phyloP scores from a whole-genome alignment of 2,888 invertebrate species.

The Chironomus tentans region DNA sequence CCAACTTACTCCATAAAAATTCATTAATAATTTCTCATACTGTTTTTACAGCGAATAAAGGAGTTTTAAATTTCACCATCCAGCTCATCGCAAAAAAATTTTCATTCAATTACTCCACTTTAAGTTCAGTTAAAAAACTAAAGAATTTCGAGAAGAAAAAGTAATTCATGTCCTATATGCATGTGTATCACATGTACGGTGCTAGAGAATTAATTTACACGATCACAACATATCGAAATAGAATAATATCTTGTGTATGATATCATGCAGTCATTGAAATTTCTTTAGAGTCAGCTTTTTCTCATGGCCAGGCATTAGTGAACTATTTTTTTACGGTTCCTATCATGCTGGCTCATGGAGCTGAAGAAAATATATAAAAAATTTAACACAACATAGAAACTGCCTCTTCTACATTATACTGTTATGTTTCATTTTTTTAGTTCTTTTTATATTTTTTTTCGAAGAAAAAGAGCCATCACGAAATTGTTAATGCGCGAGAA shows the following conservation, averaged over 20 bases:
- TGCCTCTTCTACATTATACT: no score
- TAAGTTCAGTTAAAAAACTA: no score
- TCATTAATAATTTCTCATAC: no score
- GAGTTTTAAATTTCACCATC: no score
- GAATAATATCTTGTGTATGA: not conserved
- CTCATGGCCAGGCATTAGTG: not conserved
- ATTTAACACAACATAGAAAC: not conserved
- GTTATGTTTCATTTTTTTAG: no score
- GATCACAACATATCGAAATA: not conserved
- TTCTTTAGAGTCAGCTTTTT: not conserved
- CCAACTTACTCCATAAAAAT: no score
- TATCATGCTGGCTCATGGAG: not conserved
- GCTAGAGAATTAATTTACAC: not conserved
- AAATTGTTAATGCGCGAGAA: not conserved
- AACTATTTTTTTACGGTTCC: conserved; percentile 13
- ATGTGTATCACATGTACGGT: not conserved
- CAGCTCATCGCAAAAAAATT: no score
- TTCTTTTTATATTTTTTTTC: not conserved
- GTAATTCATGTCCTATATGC: no score
- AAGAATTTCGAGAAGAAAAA: no score
- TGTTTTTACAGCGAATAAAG: no score
- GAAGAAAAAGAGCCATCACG: conserved; percentile 2
- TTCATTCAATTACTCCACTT: no score
- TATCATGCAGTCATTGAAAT: conserved; percentile 7
- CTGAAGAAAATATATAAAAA: not conserved